Percentiles rank a stretch among this genome's conserved stretches.
These are phyloP conservation scores for Invenusta paracnida DNA, from an alignment of 2,888 invertebrate genomes.

Conservation along the genomic window DNA sequence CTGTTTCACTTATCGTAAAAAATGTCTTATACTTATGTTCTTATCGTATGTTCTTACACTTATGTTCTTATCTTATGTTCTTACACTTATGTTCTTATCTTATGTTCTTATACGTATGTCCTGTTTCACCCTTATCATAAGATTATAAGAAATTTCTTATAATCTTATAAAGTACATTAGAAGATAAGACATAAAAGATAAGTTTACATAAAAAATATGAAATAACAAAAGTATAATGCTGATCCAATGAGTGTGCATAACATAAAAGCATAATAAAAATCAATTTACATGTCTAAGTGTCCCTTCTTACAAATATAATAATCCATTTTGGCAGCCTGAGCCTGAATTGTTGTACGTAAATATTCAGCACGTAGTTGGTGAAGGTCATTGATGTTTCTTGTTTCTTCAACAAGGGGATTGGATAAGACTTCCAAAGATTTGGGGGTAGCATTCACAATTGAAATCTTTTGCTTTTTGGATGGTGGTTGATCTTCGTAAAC, in stretches of 20 bases:
- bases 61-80: too few relatives aligned
- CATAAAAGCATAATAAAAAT: conserved; percentile 21
- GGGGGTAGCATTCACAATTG: conserved; percentile 14
- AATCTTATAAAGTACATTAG: conserved; percentile 11
- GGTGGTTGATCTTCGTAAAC: background rate
- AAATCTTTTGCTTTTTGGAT: background rate
- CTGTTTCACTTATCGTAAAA: background rate
- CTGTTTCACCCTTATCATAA: background rate
- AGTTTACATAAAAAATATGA: conserved; percentile 23
- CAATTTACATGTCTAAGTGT: conserved; percentile 12
- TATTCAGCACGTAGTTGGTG: conserved; percentile 12
- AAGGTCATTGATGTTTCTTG: conserved; percentile 10
- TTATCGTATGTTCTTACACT: conserved; percentile 23
- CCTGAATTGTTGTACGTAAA: conserved; percentile 22
- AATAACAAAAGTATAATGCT: conserved; percentile 16
- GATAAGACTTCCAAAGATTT: conserved; percentile 19
- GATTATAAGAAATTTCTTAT: conserved; percentile 3
- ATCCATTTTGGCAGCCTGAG: conserved; percentile 21
- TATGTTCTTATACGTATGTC: conserved; percentile 6
- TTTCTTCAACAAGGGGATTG: conserved; percentile 8
- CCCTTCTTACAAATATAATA: conserved; percentile 29
- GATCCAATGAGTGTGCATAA: conserved; percentile 2
- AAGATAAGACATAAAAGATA: background rate
- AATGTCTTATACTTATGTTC: background rate
- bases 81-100: background rate